Evolutionary conservation across 92 coral and sea anemone species (phyloP).

Genomic region (Anthopleura xanthogrammica): DNA sequence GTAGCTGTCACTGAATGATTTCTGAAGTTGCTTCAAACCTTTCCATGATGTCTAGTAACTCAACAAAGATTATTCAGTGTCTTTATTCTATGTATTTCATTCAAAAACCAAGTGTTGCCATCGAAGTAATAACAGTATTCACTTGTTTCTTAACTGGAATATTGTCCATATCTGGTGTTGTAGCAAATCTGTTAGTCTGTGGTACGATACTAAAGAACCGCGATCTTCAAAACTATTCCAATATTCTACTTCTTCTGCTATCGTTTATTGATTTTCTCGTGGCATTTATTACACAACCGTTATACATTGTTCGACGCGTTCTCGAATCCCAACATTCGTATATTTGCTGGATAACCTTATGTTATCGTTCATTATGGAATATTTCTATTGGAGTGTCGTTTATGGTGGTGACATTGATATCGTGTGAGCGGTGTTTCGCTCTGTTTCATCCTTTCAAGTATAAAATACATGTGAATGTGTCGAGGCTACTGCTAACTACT

Average conservation of each 20-base stretch:
- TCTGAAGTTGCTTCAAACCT: not conserved
- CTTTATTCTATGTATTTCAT: constrained; percentile 19
- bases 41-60: not conserved
- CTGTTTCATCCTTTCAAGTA: constrained; percentile 38
- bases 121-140: constrained; percentile 5
- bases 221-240: constrained; percentile 27
- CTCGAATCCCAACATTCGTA: constrained; percentile 26
- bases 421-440: constrained; percentile 36
- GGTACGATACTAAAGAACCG: constrained; percentile 30
- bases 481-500: not conserved
- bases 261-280: constrained; percentile 34
- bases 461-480: constrained; percentile 13
- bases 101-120: constrained; percentile 3
- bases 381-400: constrained; percentile 35
- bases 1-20: not conserved
- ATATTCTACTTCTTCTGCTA: constrained; percentile 22
- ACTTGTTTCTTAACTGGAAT: constrained; percentile 36
- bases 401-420: constrained; percentile 21
- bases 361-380: constrained; percentile 41
- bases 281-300: constrained; percentile 22
- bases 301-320: constrained; percentile 35
- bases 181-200: constrained; percentile 32
- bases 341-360: constrained; percentile 31
- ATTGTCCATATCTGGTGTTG: constrained; percentile 21
- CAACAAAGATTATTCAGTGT: not conserved